Evolutionary conservation across 2,888 invertebrate species (phyloP).

Genomic region (Eugnorisma glareosa): DNA sequence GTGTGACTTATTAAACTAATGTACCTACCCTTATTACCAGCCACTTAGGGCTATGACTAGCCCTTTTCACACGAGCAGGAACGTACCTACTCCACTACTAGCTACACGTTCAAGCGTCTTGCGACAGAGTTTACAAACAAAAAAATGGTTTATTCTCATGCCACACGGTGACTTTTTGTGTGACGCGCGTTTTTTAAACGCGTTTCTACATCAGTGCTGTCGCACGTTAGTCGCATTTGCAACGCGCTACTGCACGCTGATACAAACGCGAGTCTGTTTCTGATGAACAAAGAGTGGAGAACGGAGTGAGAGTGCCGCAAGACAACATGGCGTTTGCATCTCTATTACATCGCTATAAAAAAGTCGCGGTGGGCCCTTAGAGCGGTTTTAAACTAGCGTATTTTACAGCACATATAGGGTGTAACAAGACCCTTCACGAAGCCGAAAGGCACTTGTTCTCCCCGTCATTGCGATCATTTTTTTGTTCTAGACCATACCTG

Average conservation of each 20-base stretch:
- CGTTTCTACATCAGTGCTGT: neutral
- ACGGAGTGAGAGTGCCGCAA: neutral
- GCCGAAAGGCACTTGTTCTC: no score
- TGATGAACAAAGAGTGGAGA: neutral
- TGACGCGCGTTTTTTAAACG: neutral
- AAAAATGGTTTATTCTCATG: neutral
- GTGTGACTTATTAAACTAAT: constrained; percentile 37
- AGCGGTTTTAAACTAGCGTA: neutral
- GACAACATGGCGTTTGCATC: neutral
- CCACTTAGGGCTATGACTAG: constrained; percentile 29
- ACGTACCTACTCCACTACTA: neutral
- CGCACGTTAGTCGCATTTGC: neutral
- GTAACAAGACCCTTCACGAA: no score
- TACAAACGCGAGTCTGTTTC: neutral
- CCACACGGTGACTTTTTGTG: neutral
- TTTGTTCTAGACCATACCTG: no score
- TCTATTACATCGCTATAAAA: neutral
- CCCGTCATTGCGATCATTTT: no score
- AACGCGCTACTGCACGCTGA: neutral
- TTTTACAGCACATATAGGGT: neutral
- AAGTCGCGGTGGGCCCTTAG: neutral
- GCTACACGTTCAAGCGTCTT: neutral
- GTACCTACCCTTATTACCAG: constrained; percentile 21
- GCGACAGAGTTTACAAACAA: neutral
- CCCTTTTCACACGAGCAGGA: constrained; percentile 21